phyloP scores from a whole-genome alignment of 2,888 invertebrate genomes.

The Polymixis lichenea region DNA sequence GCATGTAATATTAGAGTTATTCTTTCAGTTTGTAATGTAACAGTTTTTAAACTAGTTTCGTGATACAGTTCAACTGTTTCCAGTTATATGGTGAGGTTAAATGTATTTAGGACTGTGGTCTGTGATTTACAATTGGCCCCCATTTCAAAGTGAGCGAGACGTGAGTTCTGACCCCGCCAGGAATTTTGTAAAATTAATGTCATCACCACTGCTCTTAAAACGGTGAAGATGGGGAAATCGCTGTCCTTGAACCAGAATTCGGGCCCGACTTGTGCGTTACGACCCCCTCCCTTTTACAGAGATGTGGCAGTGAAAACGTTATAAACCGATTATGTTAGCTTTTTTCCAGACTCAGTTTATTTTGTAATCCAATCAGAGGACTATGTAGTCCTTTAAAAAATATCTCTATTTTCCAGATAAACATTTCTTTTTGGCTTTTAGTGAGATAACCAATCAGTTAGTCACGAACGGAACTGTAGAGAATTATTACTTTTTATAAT shows the following conservation, averaged over 20 bases:
- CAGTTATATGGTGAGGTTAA: not conserved
- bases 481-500: too few species aligned
- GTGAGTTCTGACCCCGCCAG: too few species aligned
- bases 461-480: not conserved
- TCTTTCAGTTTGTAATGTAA: conserved; percentile 6
- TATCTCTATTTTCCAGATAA: not conserved
- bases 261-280: too few species aligned
- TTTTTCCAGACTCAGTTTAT: not conserved
- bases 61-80: not conserved
- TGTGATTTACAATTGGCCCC: not conserved
- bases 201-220: not conserved
- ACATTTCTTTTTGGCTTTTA: not conserved
- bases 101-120: not conserved
- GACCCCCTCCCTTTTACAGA: not conserved
- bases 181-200: too few species aligned
- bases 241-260: not conserved
- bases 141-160: not conserved
- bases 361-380: not conserved
- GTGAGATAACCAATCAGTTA: not conserved
- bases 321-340: not conserved
- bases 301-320: not conserved
- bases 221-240: too few species aligned
- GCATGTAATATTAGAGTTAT: not conserved
- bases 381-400: not conserved
- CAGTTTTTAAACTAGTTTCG: conserved; percentile 2